Evolutionary conservation across 2,888 invertebrate species (phyloP).

Genomic region (Branchipolynoe longqiensis): DNA sequence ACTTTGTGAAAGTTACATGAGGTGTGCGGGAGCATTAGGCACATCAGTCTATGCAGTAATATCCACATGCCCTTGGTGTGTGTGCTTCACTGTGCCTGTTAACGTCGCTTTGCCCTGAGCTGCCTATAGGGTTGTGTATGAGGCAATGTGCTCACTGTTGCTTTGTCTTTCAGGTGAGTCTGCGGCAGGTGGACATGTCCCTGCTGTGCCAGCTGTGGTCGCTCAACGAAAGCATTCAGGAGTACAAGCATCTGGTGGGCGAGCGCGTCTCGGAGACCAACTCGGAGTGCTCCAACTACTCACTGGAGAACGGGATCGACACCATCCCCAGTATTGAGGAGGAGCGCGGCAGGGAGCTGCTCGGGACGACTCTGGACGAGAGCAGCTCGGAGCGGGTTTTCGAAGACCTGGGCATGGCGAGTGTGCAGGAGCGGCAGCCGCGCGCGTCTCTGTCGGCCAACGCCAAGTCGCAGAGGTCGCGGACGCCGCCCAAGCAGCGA

Average conservation of each 20-base stretch:
- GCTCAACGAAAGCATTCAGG: conserved; percentile 94
- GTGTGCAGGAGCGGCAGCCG: not conserved
- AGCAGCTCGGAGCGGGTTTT: conserved; percentile 5
- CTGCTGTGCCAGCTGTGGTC: conserved; percentile 95
- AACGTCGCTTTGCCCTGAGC: not conserved
- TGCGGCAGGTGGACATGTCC: conserved; percentile 93
- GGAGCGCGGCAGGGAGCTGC: conserved; percentile 67
- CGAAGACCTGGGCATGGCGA: not conserved
- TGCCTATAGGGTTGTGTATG: no score
- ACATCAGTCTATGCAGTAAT: no score
- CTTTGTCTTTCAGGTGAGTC: conserved; percentile 87
- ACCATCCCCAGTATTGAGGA: conserved; percentile 75
- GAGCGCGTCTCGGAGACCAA: conserved; percentile 76
- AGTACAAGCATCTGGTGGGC: conserved; percentile 88
- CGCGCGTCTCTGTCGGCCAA: not conserved
- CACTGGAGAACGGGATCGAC: conserved; percentile 73
- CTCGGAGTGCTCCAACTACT: conserved; percentile 75
- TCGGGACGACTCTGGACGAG: conserved; percentile 13
- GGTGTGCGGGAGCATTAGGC: no score
- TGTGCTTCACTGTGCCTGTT: no score
- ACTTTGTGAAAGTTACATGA: no score
- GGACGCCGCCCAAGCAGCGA: conserved; percentile 34
- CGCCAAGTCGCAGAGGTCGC: conserved; percentile 25
- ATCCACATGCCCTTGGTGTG: no score
- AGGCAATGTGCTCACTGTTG: not conserved